These are phyloP conservation scores for Lepidocolaptes lacrymiger DNA, from an alignment of 2,797 vertebrate species.

Conservation along the genomic window DNA sequence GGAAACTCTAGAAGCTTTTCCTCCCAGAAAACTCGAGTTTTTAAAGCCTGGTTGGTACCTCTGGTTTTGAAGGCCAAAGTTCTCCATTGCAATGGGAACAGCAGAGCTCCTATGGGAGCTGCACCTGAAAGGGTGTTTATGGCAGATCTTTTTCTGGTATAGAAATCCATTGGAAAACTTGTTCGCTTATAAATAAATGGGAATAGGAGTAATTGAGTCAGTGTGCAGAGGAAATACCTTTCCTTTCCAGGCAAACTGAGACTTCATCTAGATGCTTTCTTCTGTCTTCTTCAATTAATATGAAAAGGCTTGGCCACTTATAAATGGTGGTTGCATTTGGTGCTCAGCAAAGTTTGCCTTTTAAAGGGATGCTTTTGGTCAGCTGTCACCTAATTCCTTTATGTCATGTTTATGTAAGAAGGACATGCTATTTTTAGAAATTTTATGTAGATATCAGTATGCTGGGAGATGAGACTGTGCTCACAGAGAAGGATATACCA, in stretches of 20 bases:
- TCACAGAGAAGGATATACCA: neutral
- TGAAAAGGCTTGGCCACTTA: neutral
- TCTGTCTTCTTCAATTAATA: neutral
- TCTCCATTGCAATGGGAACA: neutral
- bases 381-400: conserved; percentile 47
- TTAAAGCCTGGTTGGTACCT: neutral
- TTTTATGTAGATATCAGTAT: neutral
- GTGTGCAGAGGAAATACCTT: conserved; percentile 8
- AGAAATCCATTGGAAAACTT: neutral
- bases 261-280: neutral
- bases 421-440: conserved; percentile 11
- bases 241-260: neutral
- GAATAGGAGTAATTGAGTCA: neutral
- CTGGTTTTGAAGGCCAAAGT: neutral
- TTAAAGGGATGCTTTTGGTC: conserved; percentile 27
- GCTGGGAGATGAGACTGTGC: neutral
- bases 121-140: neutral
- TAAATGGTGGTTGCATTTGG: neutral
- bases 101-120: neutral
- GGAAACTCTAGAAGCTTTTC: conserved; percentile 32
- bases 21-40: conserved; percentile 17
- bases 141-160: neutral
- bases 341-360: neutral
- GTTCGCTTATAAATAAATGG: neutral
- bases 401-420: conserved; percentile 28